Base-by-base conservation (phyloP, 2,797 vertebrate species). In the Telmatherina bonti region DNA sequence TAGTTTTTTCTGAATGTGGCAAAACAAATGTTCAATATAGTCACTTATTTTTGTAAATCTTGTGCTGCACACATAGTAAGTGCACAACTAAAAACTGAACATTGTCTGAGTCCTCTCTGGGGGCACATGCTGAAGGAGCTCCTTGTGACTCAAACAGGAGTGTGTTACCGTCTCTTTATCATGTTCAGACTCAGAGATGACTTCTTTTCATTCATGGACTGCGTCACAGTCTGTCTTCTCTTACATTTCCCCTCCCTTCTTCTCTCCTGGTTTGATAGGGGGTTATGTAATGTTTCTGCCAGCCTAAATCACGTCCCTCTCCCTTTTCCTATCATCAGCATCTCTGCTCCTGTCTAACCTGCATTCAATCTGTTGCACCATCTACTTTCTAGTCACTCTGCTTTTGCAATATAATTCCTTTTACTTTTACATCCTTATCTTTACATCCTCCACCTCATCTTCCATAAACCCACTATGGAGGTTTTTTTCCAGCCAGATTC, bases 221-320 rank as follows among this genome's bases (percentile, higher is more conserved):
- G 63, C 52, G 2, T 86, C 67, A 63, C 76, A 64, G 53, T 29
- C 20, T 43, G 29, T 66, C 62, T 38, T 70, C 52, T 54, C 54
- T 53, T 70, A 63, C 38, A 26, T 70, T 61, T 62, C 64, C 73
- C 62, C 36, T 60, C 18, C 61, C 56, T 15, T 62, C 57, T 27
- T 36, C 73, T 63, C 61, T 62, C 27, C 72, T 76, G 47, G 54
- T 63, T 67, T 71, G 66, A 79, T 22, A 62, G 38, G 69, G 29
- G 29, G 63, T 91, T 89, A 90, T 72, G 63, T 76, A 88, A 91
- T 80, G 33, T 63, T 45, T 68, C 74, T 72, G 65, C n/a, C 59
- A 62, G 64, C 58, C 65, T 62, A 47, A 70, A 81, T 85, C 70
- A 69, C 22, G 36, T 74, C 70, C 58, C 67, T 10, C 57, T 31